These are phyloP conservation scores for Lacerta agilis DNA, from an alignment of 2,797 vertebrate species.

Conservation along the genomic window DNA sequence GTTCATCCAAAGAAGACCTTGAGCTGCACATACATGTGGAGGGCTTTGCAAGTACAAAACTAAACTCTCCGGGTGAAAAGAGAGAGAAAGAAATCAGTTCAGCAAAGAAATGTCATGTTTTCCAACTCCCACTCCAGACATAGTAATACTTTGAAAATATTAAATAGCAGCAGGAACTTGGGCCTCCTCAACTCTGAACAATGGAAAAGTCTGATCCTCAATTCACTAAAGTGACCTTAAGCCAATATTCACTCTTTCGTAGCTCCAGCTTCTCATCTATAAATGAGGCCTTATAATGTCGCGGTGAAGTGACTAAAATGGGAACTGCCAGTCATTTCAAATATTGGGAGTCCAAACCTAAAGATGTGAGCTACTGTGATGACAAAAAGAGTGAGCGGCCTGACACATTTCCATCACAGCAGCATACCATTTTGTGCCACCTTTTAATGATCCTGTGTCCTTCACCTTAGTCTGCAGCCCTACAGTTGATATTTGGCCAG, in stretches of 20 bases:
- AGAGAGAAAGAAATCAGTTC: not conserved
- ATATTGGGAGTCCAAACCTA: not conserved
- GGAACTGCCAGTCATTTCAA: not conserved
- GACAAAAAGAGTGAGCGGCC: not conserved
- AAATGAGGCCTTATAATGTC: not conserved
- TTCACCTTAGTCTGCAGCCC: too few relatives aligned
- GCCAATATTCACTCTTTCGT: not conserved
- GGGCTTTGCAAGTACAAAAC: fast-evolving
- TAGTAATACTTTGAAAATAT: not conserved
- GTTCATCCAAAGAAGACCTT: not conserved
- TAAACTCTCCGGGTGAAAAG: not conserved
- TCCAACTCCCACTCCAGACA: not conserved
- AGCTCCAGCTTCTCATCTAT: not conserved
- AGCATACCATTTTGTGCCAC: not conserved
- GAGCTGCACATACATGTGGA: not conserved
- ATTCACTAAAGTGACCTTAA: not conserved
- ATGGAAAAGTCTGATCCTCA: not conserved
- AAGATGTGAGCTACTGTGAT: not conserved
- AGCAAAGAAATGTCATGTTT: not conserved
- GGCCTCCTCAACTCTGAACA: not conserved
- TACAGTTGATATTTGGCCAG: too few relatives aligned
- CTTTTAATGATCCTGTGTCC: not conserved
- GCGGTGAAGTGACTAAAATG: not conserved
- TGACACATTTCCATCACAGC: not conserved
- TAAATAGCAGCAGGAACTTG: not conserved